Base-by-base conservation (phyloP, 2,113 vertebrate genomes). In the Centropristis striata region DNA sequence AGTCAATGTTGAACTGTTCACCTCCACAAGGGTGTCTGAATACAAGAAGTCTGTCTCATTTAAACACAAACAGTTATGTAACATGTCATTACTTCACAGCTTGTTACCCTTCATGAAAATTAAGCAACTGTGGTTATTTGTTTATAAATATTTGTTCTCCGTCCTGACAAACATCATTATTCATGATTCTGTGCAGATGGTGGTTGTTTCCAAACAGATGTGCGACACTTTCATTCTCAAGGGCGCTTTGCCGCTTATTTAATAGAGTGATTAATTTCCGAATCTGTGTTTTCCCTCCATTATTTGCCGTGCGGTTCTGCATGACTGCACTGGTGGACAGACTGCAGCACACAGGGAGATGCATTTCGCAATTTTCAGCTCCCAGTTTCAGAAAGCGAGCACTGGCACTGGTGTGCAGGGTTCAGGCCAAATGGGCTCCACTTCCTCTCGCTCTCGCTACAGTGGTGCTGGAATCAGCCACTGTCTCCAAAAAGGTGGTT, bases 251-350 rank as follows among this genome's bases (percentile, higher is more conserved):
- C 46, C n/a, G 72, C 64, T 84, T 85, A 84, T 84, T 90, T 89
- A 90, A 90, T 83, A 75, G 87, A 89, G 82, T 88, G 84, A 92
- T 92, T 90, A 51, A 88, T 90, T 89, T 82, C 68, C 13, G 57
- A 75, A 86, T 87, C 60, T 15, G 25, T 85, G 70, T 84, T 87
- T 89, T 86, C 41, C 63, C 74, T 81, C 68, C 67, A 55, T 90
- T 90, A 73, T 90, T 87, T 86, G 71, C 57, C 10, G 2, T 77
- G 59, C 15, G 18, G 78, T 85, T 78, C 72, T 81, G 76, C 81
- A 46, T 73, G 81, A 67, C 74, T 83, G 86, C 83, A 70, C 75
- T 5, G 54, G 60, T 78, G 75, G 86, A 92, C 90, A 90, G 91
- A 89, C 88, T 88, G 86, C 71, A 78, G 86, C 90, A 85, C 89